Evolutionary conservation across 1,140 invertebrate species (phyloP).

Genomic region (Drosophila jambulina): DNA sequence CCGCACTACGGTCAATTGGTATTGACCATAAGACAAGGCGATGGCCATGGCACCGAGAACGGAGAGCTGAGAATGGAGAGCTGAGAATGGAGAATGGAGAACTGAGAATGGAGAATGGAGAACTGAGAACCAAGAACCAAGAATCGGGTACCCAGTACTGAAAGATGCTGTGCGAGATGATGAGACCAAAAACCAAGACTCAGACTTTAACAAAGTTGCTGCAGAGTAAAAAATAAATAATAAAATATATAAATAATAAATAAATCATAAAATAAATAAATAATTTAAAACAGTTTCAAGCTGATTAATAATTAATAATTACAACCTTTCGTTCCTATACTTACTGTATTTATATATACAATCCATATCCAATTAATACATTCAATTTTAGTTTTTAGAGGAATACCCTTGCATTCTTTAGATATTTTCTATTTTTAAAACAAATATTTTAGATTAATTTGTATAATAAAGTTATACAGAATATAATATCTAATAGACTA

Average conservation of each 20-base stretch:
- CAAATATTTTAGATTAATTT: too few species aligned
- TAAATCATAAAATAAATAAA: neutral
- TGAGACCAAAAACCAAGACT: conserved; percentile 23
- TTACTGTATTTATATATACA: too few species aligned
- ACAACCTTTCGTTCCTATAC: too few species aligned
- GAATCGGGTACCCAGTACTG: neutral
- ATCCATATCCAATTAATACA: too few species aligned
- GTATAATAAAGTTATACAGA: too few species aligned
- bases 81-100: neutral
- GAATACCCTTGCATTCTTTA: too few species aligned
- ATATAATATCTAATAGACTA: too few species aligned
- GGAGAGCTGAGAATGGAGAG: neutral
- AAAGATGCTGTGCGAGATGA: conserved; percentile 13
- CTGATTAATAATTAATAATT: neutral
- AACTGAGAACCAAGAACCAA: neutral
- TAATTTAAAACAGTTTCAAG: neutral
- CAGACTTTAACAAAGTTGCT: neutral
- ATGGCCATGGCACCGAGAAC: conserved; percentile 19
- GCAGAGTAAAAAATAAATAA: conserved; percentile 6
- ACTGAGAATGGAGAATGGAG: neutral
- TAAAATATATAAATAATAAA: too few species aligned
- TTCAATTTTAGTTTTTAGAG: too few species aligned
- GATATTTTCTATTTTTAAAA: too few species aligned
- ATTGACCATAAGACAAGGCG: conserved; percentile 75
- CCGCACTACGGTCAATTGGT: conserved; percentile 78